phyloP scores from a whole-genome alignment of 2,888 invertebrate genomes.

The Strigamia maritima region DNA sequence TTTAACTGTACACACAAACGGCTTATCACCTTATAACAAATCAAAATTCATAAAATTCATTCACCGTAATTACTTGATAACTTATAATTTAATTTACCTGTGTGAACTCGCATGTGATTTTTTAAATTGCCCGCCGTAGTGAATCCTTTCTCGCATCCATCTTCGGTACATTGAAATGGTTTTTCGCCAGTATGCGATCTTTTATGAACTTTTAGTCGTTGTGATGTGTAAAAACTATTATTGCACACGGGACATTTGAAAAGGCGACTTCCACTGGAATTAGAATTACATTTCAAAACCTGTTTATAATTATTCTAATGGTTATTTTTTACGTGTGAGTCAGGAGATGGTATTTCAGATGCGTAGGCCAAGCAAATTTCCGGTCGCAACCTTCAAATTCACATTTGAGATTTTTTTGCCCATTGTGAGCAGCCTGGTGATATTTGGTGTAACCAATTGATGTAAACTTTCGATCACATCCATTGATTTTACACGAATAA shows the following conservation, averaged over 20 bases:
- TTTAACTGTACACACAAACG: slow-evolving; percentile 56
- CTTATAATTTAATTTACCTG: no score
- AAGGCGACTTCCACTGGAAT: slow-evolving; percentile 38
- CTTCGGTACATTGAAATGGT: slow-evolving; percentile 38
- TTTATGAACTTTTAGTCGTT: slow-evolving; percentile 40
- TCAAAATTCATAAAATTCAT: neutral
- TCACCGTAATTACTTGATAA: no score
- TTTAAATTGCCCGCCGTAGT: slow-evolving; percentile 42
- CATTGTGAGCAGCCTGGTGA: neutral
- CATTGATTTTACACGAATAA: neutral
- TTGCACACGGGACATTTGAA: slow-evolving; percentile 40
- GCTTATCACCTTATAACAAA: slow-evolving; percentile 56
- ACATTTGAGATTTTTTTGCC: slow-evolving; percentile 14
- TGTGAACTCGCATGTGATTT: slow-evolving; percentile 66
- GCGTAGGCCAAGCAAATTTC: slow-evolving; percentile 49
- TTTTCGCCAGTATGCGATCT: slow-evolving; percentile 41
- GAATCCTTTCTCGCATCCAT: slow-evolving; percentile 40
- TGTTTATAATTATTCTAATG: neutral
- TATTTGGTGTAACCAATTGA: slow-evolving; percentile 10
- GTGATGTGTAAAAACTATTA: slow-evolving; percentile 41
- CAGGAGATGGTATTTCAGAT: slow-evolving; percentile 49
- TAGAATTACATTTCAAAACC: neutral
- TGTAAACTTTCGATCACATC: slow-evolving; percentile 3
- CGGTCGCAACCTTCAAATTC: slow-evolving; percentile 46
- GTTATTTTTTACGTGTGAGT: slow-evolving; percentile 48